A percentile compares a stretch with the other conserved stretches of the same genome.
phyloP scores from a whole-genome alignment of 2,113 vertebrate genomes.

The Paramormyrops kingsleyae region DNA sequence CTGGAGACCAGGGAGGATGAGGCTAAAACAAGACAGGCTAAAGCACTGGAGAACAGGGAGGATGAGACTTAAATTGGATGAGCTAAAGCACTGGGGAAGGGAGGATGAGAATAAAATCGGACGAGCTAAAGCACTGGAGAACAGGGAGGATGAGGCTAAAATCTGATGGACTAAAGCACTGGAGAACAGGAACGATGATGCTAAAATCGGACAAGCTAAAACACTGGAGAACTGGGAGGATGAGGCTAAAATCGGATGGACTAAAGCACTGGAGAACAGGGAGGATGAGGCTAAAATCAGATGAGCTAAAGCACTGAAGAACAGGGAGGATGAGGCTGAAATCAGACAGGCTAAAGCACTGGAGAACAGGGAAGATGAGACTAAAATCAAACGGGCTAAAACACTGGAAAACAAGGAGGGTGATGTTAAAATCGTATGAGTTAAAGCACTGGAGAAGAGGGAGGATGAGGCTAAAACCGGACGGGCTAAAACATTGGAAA shows the following conservation, averaged over 20 bases:
- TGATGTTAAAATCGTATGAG: background rate
- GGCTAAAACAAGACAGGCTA: background rate
- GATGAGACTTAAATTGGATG: no score
- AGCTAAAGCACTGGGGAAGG: no score
- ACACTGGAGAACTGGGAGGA: background rate
- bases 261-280: background rate
- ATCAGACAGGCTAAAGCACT: no score
- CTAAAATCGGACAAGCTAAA: no score
- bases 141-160: no score
- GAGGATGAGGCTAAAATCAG: background rate
- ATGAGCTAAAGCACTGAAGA: background rate
- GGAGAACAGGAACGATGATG: no score
- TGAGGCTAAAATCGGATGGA: background rate
- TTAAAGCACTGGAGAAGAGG: background rate
- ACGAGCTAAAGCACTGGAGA: no score
- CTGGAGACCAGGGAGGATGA: background rate
- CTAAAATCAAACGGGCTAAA: background rate
- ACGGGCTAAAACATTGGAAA: background rate
- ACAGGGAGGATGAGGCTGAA: no score
- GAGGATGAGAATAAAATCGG: no score
- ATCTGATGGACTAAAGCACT: no score
- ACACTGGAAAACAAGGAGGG: background rate
- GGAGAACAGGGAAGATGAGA: background rate
- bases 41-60: no score
- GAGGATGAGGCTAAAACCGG: background rate